Evolutionary conservation across 2,888 invertebrate genomes (phyloP), one percentile per base, ranked within the genome.

Genomic region (Helobdella robusta): DNA sequence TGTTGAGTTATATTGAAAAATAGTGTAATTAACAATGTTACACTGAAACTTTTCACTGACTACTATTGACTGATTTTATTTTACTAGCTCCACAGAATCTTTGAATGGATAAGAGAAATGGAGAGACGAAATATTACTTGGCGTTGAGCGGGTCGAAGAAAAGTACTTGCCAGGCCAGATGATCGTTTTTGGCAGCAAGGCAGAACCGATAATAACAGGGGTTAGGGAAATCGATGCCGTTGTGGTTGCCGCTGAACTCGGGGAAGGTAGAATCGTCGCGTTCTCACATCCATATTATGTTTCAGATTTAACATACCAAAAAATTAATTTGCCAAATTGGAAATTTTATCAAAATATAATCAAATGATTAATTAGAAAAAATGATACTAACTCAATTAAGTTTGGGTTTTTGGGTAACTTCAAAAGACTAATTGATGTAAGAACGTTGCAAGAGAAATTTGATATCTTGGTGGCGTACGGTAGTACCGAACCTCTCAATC

Each of bases 201-300:
- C 65, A 5, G 32, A 25, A 32, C 60, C 67, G 11, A 59, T 65
- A 11, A 50, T 67, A 40, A 67, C 67, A 6, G 65, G 61, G 6
- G 28, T 32, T 5, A 48, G 25, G 28, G 60, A 59, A 56, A 50
- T 56, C 30, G 65, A 67, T 40, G 61, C 60, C 18, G 23, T 67
- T 25, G 48, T 67, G 25, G 65, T 64, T 1, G 52, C 59, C 1
- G 66, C 64, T 28, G 65, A 61, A 32, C 30, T 67, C 5, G 68
- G 67, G 1, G 48, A 60, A 34, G 70, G 70, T 50, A 56, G 70
- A 25, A 58, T 70, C 11, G 32, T 69, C 35, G 66, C 64, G 3
- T 59, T 67, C 32, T 28, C 64, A 23, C 69, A 70, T 40, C 52
- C 59, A 25, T 34, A 35, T 15, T 70, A 68, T 54, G 54, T 48